A percentile compares a stretch with the other conserved stretches of the same genome.
Conservation (phyloP, 2,888 invertebrate genomes). For the Calameuta filiformis region DNA sequence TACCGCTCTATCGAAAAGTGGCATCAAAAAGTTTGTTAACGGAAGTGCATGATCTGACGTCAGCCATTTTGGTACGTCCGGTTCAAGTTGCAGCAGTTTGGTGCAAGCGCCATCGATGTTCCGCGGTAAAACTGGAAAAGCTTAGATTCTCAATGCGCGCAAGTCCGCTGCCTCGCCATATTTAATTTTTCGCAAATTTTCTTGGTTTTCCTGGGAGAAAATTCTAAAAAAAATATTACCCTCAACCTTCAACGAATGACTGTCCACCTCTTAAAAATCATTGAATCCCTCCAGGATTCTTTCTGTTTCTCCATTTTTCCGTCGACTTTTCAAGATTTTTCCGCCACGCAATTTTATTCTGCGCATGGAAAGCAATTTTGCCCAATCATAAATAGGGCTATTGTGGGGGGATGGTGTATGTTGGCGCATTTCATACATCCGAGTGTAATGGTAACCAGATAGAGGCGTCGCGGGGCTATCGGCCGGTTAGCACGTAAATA, state of each 20-base stretch:
- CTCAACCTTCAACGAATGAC: neutral
- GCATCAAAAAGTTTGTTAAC: too few relatives aligned
- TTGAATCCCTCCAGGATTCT: neutral
- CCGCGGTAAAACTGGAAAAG: conserved; percentile 17
- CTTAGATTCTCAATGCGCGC: conserved; percentile 32
- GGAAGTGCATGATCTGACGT: neutral
- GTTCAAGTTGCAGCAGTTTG: conserved; percentile 3
- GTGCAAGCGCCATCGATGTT: conserved; percentile 13
- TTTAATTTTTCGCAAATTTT: conserved; percentile 61
- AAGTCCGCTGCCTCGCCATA: conserved; percentile 55
- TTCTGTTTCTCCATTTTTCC: conserved; percentile 13
- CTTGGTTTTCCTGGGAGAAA: conserved; percentile 30
- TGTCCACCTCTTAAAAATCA: neutral
- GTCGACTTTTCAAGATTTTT: conserved; percentile 55
- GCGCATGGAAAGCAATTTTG: conserved; percentile 67
- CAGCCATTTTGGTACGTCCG: conserved; percentile 16
- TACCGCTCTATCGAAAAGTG: too few relatives aligned
- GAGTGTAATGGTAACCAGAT: conserved; percentile 66
- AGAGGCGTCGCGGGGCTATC: conserved; percentile 64
- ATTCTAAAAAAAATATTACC: conserved; percentile 14
- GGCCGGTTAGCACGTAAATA: conserved; percentile 63
- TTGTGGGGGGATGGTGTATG: conserved; percentile 65
- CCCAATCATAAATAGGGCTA: conserved; percentile 67
- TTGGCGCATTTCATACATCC: conserved; percentile 65
- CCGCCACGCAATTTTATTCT: conserved; percentile 65